Percentiles rank a stretch among this genome's conserved stretches.
Evolutionary conservation across 2,113 vertebrate genomes (phyloP).

Genomic region (Plecturocebus donacophilus): DNA sequence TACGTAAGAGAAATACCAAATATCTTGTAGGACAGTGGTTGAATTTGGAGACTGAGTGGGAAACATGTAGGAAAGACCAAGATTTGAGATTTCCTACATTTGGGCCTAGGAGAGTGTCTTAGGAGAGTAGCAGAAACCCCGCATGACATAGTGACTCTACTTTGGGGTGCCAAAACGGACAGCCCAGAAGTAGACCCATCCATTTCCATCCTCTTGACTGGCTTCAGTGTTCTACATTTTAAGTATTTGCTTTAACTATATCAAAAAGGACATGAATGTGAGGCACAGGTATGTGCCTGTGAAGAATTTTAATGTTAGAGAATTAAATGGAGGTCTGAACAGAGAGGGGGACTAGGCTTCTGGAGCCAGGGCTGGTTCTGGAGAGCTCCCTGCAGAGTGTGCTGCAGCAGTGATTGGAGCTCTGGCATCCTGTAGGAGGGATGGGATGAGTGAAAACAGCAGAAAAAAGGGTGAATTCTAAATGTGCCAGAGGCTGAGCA

Average conservation of each 20-base stretch:
- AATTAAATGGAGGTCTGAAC: neutral
- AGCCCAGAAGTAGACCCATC: neutral
- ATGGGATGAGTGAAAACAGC: neutral
- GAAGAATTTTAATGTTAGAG: neutral
- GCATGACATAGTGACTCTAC: neutral
- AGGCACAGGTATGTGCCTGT: neutral
- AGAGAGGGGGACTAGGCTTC: neutral
- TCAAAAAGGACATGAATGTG: neutral
- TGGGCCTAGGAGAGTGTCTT: neutral
- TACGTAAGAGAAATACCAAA: neutral
- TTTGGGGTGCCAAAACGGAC: neutral
- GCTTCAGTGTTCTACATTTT: neutral
- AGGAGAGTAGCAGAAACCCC: neutral
- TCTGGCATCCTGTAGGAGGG: rapidly evolving
- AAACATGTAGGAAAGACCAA: neutral
- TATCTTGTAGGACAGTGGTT: neutral
- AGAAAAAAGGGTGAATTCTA: neutral
- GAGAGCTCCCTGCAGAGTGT: rapidly evolving
- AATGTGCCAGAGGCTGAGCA: neutral
- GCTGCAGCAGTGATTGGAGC: no score
- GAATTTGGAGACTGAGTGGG: neutral
- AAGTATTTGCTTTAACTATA: neutral
- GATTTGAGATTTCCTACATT: neutral
- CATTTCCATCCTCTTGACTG: neutral
- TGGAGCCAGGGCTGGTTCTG: neutral